phyloP scores from a whole-genome alignment of 2,113 vertebrate genomes.

The Perccottus glenii region DNA sequence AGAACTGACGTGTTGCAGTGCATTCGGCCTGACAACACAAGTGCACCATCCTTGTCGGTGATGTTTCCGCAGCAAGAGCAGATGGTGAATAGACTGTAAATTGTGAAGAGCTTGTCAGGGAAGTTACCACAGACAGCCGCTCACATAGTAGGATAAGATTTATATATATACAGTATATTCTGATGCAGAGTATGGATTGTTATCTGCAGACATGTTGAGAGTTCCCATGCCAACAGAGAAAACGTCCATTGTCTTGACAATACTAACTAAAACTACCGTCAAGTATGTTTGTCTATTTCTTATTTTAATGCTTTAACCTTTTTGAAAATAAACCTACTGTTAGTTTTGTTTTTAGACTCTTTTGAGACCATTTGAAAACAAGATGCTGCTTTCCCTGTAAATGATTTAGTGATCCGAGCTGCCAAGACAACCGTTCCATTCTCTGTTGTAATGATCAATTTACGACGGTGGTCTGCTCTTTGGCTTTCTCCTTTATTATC shows the following conservation, averaged over 20 bases:
- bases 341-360: neutral
- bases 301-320: no score
- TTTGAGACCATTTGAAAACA: neutral
- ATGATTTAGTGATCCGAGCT: constrained; percentile 45
- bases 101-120: constrained; percentile 44
- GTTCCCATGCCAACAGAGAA: constrained; percentile 6
- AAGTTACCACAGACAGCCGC: constrained; percentile 35
- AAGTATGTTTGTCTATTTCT: neutral
- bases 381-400: constrained; percentile 36
- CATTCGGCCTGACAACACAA: constrained; percentile 43
- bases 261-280: neutral
- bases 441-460: constrained; percentile 59
- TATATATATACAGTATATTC: constrained; percentile 24
- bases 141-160: constrained; percentile 1
- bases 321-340: neutral
- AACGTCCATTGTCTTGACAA: constrained; percentile 1
- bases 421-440: constrained; percentile 24
- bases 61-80: constrained; percentile 37
- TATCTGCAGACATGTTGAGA: constrained; percentile 17
- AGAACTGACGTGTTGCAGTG: constrained; percentile 40
- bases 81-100: constrained; percentile 47
- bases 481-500: constrained; percentile 51
- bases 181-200: constrained; percentile 17
- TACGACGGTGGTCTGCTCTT: constrained; percentile 23
- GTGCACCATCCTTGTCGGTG: constrained; percentile 38